Conservation (phyloP, 2,888 invertebrate species). For the Ephialtes manifestator region DNA sequence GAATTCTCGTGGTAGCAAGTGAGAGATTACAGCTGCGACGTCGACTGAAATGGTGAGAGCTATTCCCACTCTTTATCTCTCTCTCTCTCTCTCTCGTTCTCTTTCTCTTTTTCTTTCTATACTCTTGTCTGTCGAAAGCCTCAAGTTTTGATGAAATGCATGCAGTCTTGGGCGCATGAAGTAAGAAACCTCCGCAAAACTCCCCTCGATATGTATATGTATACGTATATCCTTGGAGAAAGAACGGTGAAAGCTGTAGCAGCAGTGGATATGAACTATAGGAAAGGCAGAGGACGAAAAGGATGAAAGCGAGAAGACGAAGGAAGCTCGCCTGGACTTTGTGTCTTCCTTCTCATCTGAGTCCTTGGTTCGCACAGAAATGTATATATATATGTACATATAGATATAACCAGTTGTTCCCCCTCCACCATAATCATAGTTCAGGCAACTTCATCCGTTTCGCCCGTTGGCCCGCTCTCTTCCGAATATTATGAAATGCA, state of each 20-base stretch:
- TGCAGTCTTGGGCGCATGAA: slow-evolving; percentile 48
- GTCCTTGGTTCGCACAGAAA: slow-evolving; percentile 43
- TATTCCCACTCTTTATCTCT: slow-evolving; percentile 1
- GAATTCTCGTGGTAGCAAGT: slow-evolving; percentile 5
- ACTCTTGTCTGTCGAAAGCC: slow-evolving; percentile 65
- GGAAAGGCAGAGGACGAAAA: slow-evolving; percentile 8
- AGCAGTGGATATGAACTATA: slow-evolving; percentile 39
- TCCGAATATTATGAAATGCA: slow-evolving; percentile 73
- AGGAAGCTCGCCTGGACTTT: slow-evolving; percentile 42
- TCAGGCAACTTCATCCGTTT: slow-evolving; percentile 73
- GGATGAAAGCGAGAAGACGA: slow-evolving; percentile 23
- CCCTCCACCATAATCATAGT: slow-evolving; percentile 74
- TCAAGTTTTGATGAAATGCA: slow-evolving; percentile 81
- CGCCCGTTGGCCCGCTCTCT: slow-evolving; percentile 59
- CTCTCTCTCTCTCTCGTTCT: neutral
- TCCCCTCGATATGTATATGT: slow-evolving; percentile 32
- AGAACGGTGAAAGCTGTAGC: slow-evolving; percentile 44
- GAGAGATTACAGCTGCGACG: slow-evolving; percentile 28
- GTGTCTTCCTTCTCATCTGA: slow-evolving; percentile 50
- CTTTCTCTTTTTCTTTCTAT: slow-evolving; percentile 20
- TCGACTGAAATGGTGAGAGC: slow-evolving; percentile 23
- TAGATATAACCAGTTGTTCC: neutral
- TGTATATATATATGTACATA: slow-evolving; percentile 15
- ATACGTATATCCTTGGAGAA: neutral
- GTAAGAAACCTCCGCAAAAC: slow-evolving; percentile 63